phyloP scores from a whole-genome alignment of 2,888 invertebrate genomes.

The Pardosa pseudoannulata region DNA sequence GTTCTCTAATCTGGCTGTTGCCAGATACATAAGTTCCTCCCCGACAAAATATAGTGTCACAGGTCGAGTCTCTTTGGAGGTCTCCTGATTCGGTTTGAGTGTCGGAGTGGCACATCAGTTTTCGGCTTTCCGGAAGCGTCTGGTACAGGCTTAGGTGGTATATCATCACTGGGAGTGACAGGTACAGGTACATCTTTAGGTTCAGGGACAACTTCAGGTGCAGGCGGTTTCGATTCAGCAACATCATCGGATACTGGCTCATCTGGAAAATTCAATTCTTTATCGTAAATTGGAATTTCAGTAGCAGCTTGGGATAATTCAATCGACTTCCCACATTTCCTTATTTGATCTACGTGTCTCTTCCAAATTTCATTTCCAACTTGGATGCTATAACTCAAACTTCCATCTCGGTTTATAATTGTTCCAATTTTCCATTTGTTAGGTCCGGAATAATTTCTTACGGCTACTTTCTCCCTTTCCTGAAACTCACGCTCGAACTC shows the following conservation, averaged over 20 bases:
- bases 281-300: conserved; percentile 51
- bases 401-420: conserved; percentile 37
- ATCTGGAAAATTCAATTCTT: conserved; percentile 53
- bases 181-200: conserved; percentile 26
- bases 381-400: conserved; percentile 38
- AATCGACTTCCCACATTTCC: conserved; percentile 42
- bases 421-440: conserved; percentile 39
- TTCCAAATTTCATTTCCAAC: conserved; percentile 39
- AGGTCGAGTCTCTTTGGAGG: conserved; percentile 40
- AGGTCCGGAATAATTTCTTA: conserved; percentile 44
- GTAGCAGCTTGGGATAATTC: conserved; percentile 49
- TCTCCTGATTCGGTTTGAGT: conserved; percentile 35
- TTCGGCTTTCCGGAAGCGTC: conserved; percentile 19
- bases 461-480: conserved; percentile 50
- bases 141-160: conserved; percentile 19
- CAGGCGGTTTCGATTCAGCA: conserved; percentile 46
- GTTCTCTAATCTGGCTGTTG: conserved; percentile 15
- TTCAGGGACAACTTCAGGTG: conserved; percentile 32
- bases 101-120: conserved; percentile 39
- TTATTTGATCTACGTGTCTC: conserved; percentile 42
- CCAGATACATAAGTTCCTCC: conserved; percentile 25
- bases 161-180: conserved; percentile 14
- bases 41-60: conserved; percentile 38
- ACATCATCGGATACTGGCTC: conserved; percentile 55
- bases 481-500: conserved; percentile 49